Conservation (phyloP, 2,797 vertebrate genomes). For the Chaetodon trifasciatus region DNA sequence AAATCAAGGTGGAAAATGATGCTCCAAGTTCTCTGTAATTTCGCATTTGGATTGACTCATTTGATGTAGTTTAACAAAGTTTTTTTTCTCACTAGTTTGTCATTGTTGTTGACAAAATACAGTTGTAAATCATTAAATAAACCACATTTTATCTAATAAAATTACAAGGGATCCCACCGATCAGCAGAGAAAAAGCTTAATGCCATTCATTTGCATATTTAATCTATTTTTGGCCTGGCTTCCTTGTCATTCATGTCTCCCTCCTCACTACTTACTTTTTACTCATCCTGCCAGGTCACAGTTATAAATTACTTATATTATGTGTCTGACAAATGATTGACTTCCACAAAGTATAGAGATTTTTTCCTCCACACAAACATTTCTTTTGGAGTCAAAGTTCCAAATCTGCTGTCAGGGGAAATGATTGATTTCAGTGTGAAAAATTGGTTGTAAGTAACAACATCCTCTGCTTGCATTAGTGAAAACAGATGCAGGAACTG, state of each 20-base stretch:
- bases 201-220: conserved; percentile 43
- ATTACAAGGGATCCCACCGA: neutral
- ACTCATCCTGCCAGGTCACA: conserved; percentile 43
- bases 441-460: conserved; percentile 90
- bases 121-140: neutral
- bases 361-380: conserved; percentile 55
- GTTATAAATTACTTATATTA: conserved; percentile 53
- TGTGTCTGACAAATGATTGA: conserved; percentile 67
- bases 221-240: conserved; percentile 46
- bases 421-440: conserved; percentile 88
- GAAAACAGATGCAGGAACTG: conserved; percentile 89
- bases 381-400: conserved; percentile 76
- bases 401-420: conserved; percentile 73
- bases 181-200: conserved; percentile 18
- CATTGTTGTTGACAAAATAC: conserved; percentile 17
- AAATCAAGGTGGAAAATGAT: conserved; percentile 78
- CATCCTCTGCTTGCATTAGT: conserved; percentile 88
- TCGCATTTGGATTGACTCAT: conserved; percentile 58
- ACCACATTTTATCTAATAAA: conserved; percentile 9
- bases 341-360: conserved; percentile 56
- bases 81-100: conserved; percentile 38
- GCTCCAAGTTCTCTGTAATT: conserved; percentile 66
- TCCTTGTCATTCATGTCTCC: conserved; percentile 35
- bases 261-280: conserved; percentile 30
- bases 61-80: conserved; percentile 65